These are phyloP conservation scores for Cremastobaeus sp. DNA, from an alignment of 2,888 invertebrate genomes.

Conservation along the genomic window DNA sequence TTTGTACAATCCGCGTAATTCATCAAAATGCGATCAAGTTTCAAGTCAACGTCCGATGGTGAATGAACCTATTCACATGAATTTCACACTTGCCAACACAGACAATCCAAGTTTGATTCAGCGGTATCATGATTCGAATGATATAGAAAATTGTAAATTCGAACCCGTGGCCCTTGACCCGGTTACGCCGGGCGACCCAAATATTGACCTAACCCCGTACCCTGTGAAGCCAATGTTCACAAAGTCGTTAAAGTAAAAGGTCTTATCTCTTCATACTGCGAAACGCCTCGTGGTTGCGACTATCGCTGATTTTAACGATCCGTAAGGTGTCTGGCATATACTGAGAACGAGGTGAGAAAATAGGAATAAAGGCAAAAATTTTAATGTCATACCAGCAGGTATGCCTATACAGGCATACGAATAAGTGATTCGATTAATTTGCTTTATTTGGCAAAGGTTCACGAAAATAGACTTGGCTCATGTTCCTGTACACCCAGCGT, in stretches of 20 bases:
- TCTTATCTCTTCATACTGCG: slow-evolving; percentile 62
- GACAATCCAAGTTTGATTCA: no score
- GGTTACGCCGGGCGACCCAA: slow-evolving; percentile 70
- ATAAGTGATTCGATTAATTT: slow-evolving; percentile 21
- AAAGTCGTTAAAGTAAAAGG: slow-evolving; percentile 68
- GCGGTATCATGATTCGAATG: slow-evolving; percentile 52
- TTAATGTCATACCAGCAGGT: slow-evolving; percentile 23
- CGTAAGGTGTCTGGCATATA: slow-evolving; percentile 57
- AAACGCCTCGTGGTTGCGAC: slow-evolving; percentile 66
- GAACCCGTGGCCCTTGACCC: slow-evolving; percentile 71
- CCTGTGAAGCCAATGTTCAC: slow-evolving; percentile 62
- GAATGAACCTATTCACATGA: slow-evolving; percentile 9
- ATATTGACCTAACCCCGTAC: slow-evolving; percentile 71
- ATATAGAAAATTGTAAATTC: slow-evolving; percentile 57
- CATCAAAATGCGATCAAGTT: no score
- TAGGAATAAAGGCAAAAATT: slow-evolving; percentile 17
- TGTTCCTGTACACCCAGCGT: no score
- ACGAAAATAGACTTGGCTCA: slow-evolving; percentile 15
- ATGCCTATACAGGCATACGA: slow-evolving; percentile 23
- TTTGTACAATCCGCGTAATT: no score
- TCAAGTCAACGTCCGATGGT: no score
- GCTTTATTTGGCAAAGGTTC: slow-evolving; percentile 31
- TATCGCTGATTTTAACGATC: slow-evolving; percentile 57
- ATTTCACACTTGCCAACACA: neutral
- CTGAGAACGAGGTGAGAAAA: slow-evolving; percentile 16